Conservation (phyloP, 2,113 vertebrate genomes). For the Semnopithecus entellus region DNA sequence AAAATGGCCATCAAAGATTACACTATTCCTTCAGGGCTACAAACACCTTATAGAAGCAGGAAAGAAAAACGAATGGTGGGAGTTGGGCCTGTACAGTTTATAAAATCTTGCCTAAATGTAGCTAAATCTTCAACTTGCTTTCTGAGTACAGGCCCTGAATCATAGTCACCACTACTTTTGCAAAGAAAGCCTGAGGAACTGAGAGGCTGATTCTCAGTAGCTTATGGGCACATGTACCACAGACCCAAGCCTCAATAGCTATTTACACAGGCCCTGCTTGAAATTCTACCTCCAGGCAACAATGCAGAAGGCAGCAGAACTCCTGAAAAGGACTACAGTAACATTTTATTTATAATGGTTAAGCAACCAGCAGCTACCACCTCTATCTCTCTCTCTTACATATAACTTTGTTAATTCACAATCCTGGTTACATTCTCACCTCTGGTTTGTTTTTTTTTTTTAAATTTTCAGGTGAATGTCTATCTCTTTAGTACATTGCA, state of each 20-base stretch:
- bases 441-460: neutral
- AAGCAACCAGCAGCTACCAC: neutral
- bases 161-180: neutral
- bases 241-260: neutral
- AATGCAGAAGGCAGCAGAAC: neutral
- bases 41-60: neutral
- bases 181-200: neutral
- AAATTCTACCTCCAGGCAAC: neutral
- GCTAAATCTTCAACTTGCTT: conserved; percentile 1
- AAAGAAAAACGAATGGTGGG: neutral
- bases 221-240: neutral
- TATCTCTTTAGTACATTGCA: neutral
- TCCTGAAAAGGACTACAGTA: neutral
- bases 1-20: neutral
- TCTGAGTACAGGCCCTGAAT: neutral
- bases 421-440: neutral
- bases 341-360: neutral
- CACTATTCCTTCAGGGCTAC: neutral
- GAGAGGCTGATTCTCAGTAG: neutral
- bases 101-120: conserved; percentile 4
- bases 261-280: neutral
- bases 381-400: neutral
- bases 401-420: neutral
- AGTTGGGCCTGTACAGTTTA: neutral
- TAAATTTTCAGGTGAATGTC: neutral